A percentile compares a stretch with the other conserved stretches of the same genome.
Evolutionary conservation across 2,888 invertebrate species (phyloP).

Genomic region (Drosophila diplacantha): DNA sequence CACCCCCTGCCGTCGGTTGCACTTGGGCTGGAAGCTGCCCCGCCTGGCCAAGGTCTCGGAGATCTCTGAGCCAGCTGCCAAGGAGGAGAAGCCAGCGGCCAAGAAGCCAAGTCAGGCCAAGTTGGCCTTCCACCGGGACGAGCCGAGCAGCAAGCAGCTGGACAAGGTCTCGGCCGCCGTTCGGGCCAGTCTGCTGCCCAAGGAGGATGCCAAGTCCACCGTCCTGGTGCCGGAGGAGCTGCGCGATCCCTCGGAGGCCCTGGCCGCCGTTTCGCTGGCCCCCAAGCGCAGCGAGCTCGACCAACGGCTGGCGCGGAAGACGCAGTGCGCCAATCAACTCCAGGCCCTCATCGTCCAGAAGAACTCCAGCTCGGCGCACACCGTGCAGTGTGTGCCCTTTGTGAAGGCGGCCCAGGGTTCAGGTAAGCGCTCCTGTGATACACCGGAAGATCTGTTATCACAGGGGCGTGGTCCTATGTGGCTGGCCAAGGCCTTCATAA

Average conservation of each 20-base stretch:
- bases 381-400: constrained; percentile 30
- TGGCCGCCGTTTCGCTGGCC: background rate
- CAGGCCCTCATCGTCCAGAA: constrained; percentile 25
- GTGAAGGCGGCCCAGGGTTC: background rate
- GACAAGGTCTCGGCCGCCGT: constrained; percentile 36
- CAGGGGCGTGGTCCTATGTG: constrained; percentile 14
- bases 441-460: constrained; percentile 28
- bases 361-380: background rate
- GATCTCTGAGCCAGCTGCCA: no score
- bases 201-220: background rate
- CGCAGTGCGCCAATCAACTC: constrained; percentile 21
- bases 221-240: constrained; percentile 29
- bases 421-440: constrained; percentile 6
- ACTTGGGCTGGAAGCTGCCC: background rate
- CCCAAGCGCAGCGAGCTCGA: constrained; percentile 43
- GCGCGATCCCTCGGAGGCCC: constrained; percentile 12
- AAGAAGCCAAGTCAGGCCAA: no score
- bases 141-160: background rate
- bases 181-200: constrained; percentile 1
- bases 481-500: constrained; percentile 32
- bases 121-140: no score
- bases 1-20: background rate
- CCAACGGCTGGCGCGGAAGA: constrained; percentile 35
- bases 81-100: no score
- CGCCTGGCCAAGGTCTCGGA: background rate